A percentile compares a stretch with the other conserved stretches of the same genome.
phyloP scores from a whole-genome alignment of 2,113 vertebrate species.

The Glareola pratincola region DNA sequence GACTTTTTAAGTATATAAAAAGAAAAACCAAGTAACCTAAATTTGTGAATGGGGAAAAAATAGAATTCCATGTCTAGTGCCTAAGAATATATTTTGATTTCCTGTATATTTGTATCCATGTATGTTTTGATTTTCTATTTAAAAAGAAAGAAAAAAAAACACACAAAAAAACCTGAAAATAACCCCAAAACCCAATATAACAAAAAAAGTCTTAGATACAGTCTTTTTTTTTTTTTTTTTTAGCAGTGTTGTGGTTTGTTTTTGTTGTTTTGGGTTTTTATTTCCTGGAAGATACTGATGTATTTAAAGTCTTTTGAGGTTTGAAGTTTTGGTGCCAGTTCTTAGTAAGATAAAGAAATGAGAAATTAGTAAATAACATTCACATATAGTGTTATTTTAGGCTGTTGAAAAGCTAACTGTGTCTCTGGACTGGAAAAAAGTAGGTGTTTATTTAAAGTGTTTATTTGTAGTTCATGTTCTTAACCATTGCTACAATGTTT shows the following conservation, averaged over 20 bases:
- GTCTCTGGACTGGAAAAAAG: not conserved
- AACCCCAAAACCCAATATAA: not conserved
- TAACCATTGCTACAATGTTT: not conserved
- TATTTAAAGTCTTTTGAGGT: not conserved
- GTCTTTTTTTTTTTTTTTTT: not conserved
- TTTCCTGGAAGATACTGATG: not conserved
- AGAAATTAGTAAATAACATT: not conserved
- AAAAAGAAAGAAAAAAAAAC: no score
- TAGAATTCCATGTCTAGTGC: not conserved
- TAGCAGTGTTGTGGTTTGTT: not conserved
- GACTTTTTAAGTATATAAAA: not conserved
- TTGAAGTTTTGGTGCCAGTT: not conserved
- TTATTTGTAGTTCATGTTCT: not conserved
- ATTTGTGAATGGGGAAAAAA: not conserved
- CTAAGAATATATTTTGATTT: not conserved
- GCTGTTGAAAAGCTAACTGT: not conserved
- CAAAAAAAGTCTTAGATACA: not conserved
- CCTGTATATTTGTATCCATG: not conserved
- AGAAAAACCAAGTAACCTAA: not conserved
- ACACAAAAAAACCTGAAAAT: not conserved
- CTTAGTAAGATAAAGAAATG: not conserved
- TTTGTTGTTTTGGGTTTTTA: not conserved
- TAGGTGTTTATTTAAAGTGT: not conserved
- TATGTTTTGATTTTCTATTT: not conserved
- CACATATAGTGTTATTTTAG: not conserved